phyloP scores from a whole-genome alignment of 53 echinoderm and acorn worm genomes.

The Zoroaster sp. region DNA sequence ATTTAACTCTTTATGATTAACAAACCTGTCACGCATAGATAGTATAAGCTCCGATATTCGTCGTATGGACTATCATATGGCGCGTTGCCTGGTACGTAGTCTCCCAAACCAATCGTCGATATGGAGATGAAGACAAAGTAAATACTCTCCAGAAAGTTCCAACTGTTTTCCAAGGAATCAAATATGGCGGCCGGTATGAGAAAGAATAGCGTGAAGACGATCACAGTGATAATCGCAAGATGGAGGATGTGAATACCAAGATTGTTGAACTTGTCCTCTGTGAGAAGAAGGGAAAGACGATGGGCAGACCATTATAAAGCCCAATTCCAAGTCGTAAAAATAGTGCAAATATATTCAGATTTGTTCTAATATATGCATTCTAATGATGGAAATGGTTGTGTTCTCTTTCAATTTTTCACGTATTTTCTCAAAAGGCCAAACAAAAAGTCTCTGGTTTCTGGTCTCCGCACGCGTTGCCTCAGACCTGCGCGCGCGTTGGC shows the following conservation, averaged over 20 bases:
- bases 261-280: conserved; percentile 69
- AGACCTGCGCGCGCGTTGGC: too few species aligned
- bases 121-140: conserved; percentile 94
- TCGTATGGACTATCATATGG: conserved; percentile 36
- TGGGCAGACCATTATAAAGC: background rate
- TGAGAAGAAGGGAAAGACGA: background rate
- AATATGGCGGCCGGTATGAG: conserved; percentile 86
- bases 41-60: conserved; percentile 61
- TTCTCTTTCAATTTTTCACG: too few species aligned
- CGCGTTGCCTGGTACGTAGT: conserved; percentile 82
- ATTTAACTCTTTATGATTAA: background rate
- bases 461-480: too few species aligned
- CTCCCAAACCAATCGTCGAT: conserved; percentile 93
- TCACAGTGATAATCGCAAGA: conserved; percentile 67
- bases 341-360: too few species aligned
- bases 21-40: conserved; percentile 65
- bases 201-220: conserved; percentile 76
- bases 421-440: too few species aligned
- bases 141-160: conserved; percentile 84
- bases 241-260: conserved; percentile 74
- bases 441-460: too few species aligned
- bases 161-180: conserved; percentile 63
- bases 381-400: too few species aligned
- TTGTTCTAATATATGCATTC: too few species aligned
- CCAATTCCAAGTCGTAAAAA: too few species aligned